A percentile compares a stretch with the other conserved stretches of the same genome.
Evolutionary conservation across 2,888 invertebrate species (phyloP).

Genomic region (Aporophyla lueneburgensis): DNA sequence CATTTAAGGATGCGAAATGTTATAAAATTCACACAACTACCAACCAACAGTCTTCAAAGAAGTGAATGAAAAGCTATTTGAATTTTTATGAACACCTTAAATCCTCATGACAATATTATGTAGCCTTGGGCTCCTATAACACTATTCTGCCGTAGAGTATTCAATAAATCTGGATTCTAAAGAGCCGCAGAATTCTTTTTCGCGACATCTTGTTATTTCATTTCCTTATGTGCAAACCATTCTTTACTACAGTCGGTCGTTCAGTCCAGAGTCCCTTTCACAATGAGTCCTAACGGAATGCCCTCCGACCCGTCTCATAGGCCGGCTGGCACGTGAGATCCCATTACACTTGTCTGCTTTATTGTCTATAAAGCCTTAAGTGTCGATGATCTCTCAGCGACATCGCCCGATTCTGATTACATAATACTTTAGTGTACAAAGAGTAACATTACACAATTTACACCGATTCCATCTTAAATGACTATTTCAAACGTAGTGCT

Average conservation of each 20-base stretch:
- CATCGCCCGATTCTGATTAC: slow-evolving; percentile 72
- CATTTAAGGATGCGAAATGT: background rate
- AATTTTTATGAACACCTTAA: slow-evolving; percentile 1
- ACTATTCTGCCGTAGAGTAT: slow-evolving; percentile 23
- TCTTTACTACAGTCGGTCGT: slow-evolving; percentile 62
- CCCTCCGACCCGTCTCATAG: slow-evolving; percentile 79
- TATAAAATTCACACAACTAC: slow-evolving; percentile 6
- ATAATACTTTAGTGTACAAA: slow-evolving; percentile 69
- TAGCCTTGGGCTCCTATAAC: slow-evolving; percentile 2
- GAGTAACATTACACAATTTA: slow-evolving; percentile 72
- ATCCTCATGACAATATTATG: slow-evolving; percentile 15
- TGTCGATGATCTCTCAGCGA: slow-evolving; percentile 79
- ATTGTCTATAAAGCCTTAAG: slow-evolving; percentile 87
- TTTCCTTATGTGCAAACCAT: slow-evolving; percentile 62
- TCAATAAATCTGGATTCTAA: slow-evolving; percentile 22
- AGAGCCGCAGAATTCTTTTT: slow-evolving; percentile 43
- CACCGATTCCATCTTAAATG: slow-evolving; percentile 72
- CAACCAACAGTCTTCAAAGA: background rate
- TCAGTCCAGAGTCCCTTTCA: slow-evolving; percentile 56
- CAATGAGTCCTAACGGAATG: slow-evolving; percentile 73
- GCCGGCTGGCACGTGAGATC: slow-evolving; percentile 78
- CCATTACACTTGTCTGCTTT: slow-evolving; percentile 85
- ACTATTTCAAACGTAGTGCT: slow-evolving; percentile 74
- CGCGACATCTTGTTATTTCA: slow-evolving; percentile 40
- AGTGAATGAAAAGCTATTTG: slow-evolving; percentile 9